Evolutionary conservation across 1,140 invertebrate genomes (phyloP).

Genomic region (Drosophila tani): DNA sequence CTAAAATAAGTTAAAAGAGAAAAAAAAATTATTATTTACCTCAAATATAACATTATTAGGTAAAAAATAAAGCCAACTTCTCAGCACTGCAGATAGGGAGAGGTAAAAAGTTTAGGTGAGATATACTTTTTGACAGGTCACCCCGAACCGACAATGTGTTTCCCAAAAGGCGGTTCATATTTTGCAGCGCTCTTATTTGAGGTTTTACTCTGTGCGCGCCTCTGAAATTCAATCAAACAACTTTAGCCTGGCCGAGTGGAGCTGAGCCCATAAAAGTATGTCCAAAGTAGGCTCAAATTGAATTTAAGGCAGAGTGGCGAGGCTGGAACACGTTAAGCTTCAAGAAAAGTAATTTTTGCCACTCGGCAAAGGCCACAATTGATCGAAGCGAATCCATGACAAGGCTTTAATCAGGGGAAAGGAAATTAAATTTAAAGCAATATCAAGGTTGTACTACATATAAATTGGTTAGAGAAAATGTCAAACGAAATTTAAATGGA

Average conservation of each 20-base stretch:
- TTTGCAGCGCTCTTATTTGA: constrained; percentile 41
- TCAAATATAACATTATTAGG: not conserved
- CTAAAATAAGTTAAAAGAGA: too few relatives aligned
- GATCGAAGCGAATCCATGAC: constrained; percentile 22
- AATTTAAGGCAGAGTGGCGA: constrained; percentile 33
- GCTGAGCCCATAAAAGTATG: constrained; percentile 51
- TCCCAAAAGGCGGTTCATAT: constrained; percentile 39
- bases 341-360: constrained; percentile 41
- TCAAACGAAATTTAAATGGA: not conserved
- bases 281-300: constrained; percentile 47
- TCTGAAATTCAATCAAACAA: constrained; percentile 50
- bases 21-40: not conserved
- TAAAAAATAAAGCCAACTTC: not conserved
- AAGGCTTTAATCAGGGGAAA: constrained; percentile 22
- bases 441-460: too few relatives aligned
- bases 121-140: constrained; percentile 48
- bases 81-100: not conserved
- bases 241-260: constrained; percentile 32
- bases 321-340: constrained; percentile 35
- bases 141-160: constrained; percentile 16
- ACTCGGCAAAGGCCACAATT: constrained; percentile 16
- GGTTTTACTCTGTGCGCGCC: constrained; percentile 23
- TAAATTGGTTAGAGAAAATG: not conserved
- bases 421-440: constrained; percentile 11
- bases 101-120: constrained; percentile 22